phyloP scores from a whole-genome alignment of 2,888 invertebrate species.

The Phymatocera aterrima region DNA sequence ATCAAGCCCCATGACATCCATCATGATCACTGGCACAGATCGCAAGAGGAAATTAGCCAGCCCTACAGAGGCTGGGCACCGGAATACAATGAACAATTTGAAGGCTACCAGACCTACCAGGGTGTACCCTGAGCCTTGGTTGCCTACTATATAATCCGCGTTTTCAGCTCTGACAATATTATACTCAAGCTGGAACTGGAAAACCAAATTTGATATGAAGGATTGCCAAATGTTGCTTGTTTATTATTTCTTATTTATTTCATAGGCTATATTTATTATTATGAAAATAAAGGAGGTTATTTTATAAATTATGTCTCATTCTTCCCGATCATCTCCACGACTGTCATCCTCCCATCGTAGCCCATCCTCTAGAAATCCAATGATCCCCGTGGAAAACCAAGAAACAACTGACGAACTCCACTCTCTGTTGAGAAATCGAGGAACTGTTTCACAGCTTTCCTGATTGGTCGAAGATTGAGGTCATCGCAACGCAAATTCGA shows the following conservation, averaged over 20 bases:
- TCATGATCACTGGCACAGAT: constrained; percentile 72
- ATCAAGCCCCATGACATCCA: constrained; percentile 69
- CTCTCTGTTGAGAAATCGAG: constrained; percentile 18
- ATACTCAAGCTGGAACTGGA: not conserved
- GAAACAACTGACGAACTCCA: constrained; percentile 9
- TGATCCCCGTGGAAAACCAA: not conserved
- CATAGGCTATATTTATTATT: constrained; percentile 29
- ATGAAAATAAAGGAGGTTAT: constrained; percentile 31
- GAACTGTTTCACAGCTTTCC: not conserved
- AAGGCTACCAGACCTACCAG: constrained; percentile 58
- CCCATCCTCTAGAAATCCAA: not conserved
- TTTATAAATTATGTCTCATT: not conserved
- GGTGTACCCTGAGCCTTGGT: constrained; percentile 60
- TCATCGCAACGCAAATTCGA: not conserved
- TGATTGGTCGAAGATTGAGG: constrained; percentile 5
- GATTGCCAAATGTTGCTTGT: constrained; percentile 31
- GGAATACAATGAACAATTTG: constrained; percentile 67
- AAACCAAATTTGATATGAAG: not conserved
- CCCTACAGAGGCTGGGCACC: constrained; percentile 70
- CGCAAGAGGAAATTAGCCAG: constrained; percentile 67
- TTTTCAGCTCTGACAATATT: not conserved
- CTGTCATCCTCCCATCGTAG: not conserved
- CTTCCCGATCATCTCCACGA: not conserved
- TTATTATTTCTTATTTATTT: constrained; percentile 30
- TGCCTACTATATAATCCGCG: constrained; percentile 6